These are phyloP conservation scores for Musca domestica DNA, from an alignment of 1,140 invertebrate species.

Conservation along the genomic window DNA sequence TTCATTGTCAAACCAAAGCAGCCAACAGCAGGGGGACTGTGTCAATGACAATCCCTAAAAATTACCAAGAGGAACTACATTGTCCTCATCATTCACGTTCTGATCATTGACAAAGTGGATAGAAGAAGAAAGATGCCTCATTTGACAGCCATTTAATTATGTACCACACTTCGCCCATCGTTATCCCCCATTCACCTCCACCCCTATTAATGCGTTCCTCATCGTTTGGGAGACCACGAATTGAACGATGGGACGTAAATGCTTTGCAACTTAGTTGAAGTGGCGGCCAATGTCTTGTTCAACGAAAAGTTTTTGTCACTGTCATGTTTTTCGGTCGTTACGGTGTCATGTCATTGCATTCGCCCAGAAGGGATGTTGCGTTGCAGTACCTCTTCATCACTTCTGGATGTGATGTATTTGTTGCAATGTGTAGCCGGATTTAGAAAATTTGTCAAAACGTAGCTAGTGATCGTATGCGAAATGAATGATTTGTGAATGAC, in stretches of 20 bases:
- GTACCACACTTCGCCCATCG: not conserved
- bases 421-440: not conserved
- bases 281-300: conserved; percentile 3
- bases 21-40: not conserved
- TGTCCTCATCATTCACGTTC: no score
- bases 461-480: conserved; percentile 9
- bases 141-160: conserved; percentile 20
- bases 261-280: not conserved
- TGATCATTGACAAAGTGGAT: not conserved
- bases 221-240: no score
- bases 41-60: conserved; percentile 12
- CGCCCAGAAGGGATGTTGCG: not conserved
- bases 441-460: conserved; percentile 10
- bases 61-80: not conserved
- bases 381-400: not conserved
- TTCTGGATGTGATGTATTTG: not conserved
- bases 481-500: conserved; percentile 18
- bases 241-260: conserved; percentile 13
- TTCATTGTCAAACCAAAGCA: conserved; percentile 3
- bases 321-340: conserved; percentile 14
- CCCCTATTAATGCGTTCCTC: no score
- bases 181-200: no score
- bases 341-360: conserved; percentile 2
- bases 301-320: conserved; percentile 6
- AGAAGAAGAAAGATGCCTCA: not conserved